Evolutionary conservation across 1,140 invertebrate species (phyloP).

Genomic region (Anadara kagoshimensis): DNA sequence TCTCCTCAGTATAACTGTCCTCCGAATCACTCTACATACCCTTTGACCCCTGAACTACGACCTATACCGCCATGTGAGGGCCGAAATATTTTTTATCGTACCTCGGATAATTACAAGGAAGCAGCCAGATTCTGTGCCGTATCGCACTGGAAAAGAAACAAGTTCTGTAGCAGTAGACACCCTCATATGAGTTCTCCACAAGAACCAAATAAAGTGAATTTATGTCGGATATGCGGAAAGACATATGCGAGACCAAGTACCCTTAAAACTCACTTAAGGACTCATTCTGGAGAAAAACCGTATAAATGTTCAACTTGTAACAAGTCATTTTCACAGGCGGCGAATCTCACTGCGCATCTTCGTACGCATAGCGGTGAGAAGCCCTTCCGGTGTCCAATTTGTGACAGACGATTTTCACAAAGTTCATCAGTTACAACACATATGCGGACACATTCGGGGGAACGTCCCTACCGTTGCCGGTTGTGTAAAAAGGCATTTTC

Average conservation of each 20-base stretch:
- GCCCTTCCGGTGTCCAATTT: constrained; percentile 94
- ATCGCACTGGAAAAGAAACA: constrained; percentile 54
- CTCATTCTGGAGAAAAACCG: constrained; percentile 96
- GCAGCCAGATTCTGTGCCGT: constrained; percentile 48
- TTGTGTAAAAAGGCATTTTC: constrained; percentile 93
- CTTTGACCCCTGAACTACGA: constrained; percentile 84
- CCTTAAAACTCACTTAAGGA: constrained; percentile 96
- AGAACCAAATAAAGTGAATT: constrained; percentile 73
- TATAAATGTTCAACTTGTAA: constrained; percentile 81
- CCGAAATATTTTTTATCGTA: constrained; percentile 48
- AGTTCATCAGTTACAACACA: constrained; percentile 86
- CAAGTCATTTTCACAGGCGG: constrained; percentile 82
- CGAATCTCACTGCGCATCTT: constrained; percentile 81
- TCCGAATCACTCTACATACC: constrained; percentile 75
- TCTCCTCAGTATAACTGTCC: constrained; percentile 56
- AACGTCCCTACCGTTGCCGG: constrained; percentile 88
- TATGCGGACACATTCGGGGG: constrained; percentile 88
- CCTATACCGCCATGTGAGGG: constrained; percentile 37
- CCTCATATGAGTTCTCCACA: constrained; percentile 64
- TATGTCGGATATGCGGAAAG: constrained; percentile 96
- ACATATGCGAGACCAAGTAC: constrained; percentile 96
- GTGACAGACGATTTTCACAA: constrained; percentile 91
- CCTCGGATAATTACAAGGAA: constrained; percentile 53
- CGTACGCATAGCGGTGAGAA: constrained; percentile 77
- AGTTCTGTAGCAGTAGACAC: constrained; percentile 72